Evolutionary conservation across 1,140 invertebrate species (phyloP), one percentile per base, ranked within the genome.

Genomic region (Eulimnadia texana): DNA sequence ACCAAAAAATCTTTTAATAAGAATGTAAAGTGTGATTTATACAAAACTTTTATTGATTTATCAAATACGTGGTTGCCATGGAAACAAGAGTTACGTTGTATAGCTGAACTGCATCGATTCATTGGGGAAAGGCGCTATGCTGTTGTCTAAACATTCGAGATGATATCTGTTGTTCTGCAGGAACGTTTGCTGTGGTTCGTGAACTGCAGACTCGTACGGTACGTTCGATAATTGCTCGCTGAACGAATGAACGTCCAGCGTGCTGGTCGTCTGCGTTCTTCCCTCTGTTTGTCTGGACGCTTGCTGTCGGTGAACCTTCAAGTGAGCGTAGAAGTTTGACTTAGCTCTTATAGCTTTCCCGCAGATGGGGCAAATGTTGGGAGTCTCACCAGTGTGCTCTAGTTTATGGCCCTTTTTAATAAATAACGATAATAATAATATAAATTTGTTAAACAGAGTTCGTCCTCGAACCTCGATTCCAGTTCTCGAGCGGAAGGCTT

Each of bases 371-470:
- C 70, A 71, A 1, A 64, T 67, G 63, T 68, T 68, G 19, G 65
- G 68, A 51, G 68, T 64, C 56, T 69, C 70, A 20, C 70, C 70
- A 16, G 68, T 71, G 60, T 71, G 70, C 23, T 69, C 65, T 23
- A 65, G 66, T 16, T 42, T 58, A 42, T 66, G 65, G 51, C 65
- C 63, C 64, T 66, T 22, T 9, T 60, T 61, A 27, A 49, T 27
- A 51, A 50, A 51, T 20, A 53, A 19, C 6, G 51, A 53, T 19
- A 23, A 6, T 20, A 10, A 53, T 9, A 19, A 53, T 9, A 53
- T 9, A 19, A 10, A 53, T 24, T 9, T 9, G 19, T 20, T 19
- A 53, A 53, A 53, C 33, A 9, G 33, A 42, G 33, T 42, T 42
- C 16, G n/a, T n/a, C n/a, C n/a, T n/a, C n/a, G n/a, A n/a, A 42